These are phyloP conservation scores for Rhinolophus ferrumequinum DNA, from an alignment of 2,113 vertebrate genomes.

Conservation along the genomic window DNA sequence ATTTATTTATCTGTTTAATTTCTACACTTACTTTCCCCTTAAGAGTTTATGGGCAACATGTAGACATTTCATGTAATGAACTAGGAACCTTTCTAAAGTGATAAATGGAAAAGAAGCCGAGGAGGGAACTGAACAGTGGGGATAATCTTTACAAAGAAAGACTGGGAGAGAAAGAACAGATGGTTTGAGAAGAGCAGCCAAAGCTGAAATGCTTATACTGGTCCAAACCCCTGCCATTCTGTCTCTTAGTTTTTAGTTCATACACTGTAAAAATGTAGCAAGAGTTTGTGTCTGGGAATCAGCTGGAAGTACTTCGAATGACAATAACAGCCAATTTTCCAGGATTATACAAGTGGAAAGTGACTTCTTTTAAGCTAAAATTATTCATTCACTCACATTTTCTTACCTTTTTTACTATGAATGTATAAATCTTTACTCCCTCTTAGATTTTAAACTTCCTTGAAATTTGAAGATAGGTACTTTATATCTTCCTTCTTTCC, in stretches of 20 bases:
- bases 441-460: background rate
- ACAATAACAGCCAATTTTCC: background rate
- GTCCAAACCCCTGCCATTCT: background rate
- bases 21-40: constrained; percentile 40
- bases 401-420: background rate
- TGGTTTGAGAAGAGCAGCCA: constrained; percentile 31
- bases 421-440: background rate
- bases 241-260: background rate
- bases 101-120: constrained; percentile 30
- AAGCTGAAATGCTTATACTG: background rate
- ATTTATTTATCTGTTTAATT: constrained; percentile 63
- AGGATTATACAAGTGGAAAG: background rate
- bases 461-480: background rate
- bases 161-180: constrained; percentile 58
- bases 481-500: background rate
- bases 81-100: constrained; percentile 31
- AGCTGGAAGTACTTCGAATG: background rate
- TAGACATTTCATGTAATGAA: constrained; percentile 43
- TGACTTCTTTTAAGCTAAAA: background rate
- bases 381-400: background rate
- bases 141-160: constrained; percentile 43
- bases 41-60: constrained; percentile 20
- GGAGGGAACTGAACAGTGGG: background rate
- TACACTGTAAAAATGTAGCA: background rate
- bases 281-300: background rate